Conservation (phyloP, 2,888 invertebrate species). For the Reticulitermes lucifugus region DNA sequence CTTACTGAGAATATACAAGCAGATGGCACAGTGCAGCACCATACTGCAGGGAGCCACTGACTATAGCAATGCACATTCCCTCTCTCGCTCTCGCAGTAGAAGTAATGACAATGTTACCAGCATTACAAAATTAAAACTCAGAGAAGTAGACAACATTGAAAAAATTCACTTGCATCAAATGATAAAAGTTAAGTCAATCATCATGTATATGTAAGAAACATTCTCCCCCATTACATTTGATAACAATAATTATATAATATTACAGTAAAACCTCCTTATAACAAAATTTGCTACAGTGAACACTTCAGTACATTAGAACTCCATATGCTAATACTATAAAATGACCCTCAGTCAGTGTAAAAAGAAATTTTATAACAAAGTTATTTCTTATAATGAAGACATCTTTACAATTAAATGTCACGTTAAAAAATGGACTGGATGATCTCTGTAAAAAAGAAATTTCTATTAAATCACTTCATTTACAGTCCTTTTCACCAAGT, state of each 20-base stretch:
- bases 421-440: conserved; percentile 38
- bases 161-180: conserved; percentile 33
- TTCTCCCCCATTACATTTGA: conserved; percentile 31
- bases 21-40: conserved; percentile 10
- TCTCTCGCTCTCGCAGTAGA: conserved; percentile 24
- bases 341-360: conserved; percentile 9
- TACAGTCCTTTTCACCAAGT: neutral
- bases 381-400: conserved; percentile 7
- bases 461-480: conserved; percentile 13
- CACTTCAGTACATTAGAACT: conserved; percentile 3
- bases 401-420: neutral
- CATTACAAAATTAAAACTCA: conserved; percentile 40
- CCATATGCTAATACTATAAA: neutral
- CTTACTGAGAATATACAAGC: conserved; percentile 32
- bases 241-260: conserved; percentile 34
- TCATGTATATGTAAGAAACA: conserved; percentile 10
- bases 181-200: conserved; percentile 37
- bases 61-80: conserved; percentile 31
- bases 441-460: conserved; percentile 21
- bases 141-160: conserved; percentile 36
- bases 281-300: conserved; percentile 14
- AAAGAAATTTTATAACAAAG: conserved; percentile 30
- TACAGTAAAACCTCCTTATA: conserved; percentile 33
- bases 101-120: conserved; percentile 28
- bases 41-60: conserved; percentile 21